A percentile compares a stretch with the other conserved stretches of the same genome.
Evolutionary conservation across 2,113 vertebrate species (phyloP).

Genomic region (Catharus fuscescens): DNA sequence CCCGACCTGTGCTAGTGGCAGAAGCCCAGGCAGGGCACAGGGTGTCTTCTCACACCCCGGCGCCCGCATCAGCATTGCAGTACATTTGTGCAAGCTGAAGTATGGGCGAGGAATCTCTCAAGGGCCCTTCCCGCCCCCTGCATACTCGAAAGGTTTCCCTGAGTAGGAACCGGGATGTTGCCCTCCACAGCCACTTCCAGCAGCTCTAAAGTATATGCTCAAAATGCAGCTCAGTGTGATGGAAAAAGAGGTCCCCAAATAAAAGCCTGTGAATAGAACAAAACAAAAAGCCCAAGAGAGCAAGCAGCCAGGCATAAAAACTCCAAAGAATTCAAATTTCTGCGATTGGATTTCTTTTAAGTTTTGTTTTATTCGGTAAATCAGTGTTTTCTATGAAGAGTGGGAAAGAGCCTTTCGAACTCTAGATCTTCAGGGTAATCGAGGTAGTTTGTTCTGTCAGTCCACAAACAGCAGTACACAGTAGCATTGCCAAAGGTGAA

Average conservation of each 20-base stretch:
- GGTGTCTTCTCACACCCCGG: neutral
- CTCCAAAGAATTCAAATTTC: neutral
- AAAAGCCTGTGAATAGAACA: neutral
- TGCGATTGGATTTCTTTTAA: neutral
- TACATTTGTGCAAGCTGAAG: neutral
- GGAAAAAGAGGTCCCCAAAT: neutral
- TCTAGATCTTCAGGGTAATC: neutral
- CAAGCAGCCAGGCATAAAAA: neutral
- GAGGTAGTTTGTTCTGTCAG: neutral
- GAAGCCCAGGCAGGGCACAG: neutral
- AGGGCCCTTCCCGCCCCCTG: neutral
- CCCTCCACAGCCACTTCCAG: neutral
- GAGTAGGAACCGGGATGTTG: neutral
- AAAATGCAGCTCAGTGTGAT: neutral
- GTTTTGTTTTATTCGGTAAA: neutral
- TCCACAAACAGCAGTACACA: neutral
- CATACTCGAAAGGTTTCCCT: neutral
- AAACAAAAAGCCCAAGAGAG: neutral
- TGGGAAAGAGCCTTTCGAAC: neutral
- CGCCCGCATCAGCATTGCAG: accelerated
- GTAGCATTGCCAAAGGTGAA: neutral
- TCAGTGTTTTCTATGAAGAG: neutral
- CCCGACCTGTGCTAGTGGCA: neutral
- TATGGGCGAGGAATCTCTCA: accelerated
- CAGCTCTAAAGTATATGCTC: neutral